Evolutionary conservation across 2,888 invertebrate genomes (phyloP).

Genomic region (Chrysopilus asiliformis): DNA sequence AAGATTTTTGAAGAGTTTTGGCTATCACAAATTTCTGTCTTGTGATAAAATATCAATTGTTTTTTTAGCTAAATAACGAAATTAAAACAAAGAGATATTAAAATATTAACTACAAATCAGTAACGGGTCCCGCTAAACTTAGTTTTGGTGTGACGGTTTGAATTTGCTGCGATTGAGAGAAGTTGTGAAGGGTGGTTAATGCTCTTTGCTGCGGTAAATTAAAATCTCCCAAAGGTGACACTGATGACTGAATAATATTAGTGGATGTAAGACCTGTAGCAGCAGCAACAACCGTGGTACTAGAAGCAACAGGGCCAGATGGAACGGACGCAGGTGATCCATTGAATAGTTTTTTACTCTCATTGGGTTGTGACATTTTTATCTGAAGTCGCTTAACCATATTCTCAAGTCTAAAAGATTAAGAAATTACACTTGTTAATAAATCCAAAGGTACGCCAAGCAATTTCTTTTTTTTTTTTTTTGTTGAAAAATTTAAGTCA

Average conservation of each 20-base stretch:
- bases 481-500: slow-evolving; percentile 15
- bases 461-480: slow-evolving; percentile 8
- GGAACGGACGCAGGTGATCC: too few species aligned
- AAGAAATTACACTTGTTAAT: slow-evolving; percentile 9
- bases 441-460: slow-evolving; percentile 7
- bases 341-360: background rate
- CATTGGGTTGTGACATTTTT: slow-evolving; percentile 15
- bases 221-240: background rate
- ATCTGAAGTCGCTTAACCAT: slow-evolving; percentile 32
- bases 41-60: too few species aligned
- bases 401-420: slow-evolving; percentile 30
- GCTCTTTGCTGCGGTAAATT: slow-evolving; percentile 1
- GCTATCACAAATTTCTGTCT: too few species aligned
- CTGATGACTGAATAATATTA: background rate
- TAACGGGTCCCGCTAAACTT: slow-evolving; percentile 32
- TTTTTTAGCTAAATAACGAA: too few species aligned
- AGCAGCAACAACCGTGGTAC: background rate
- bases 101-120: too few species aligned
- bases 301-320: too few species aligned
- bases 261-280: background rate
- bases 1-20: too few species aligned
- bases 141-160: slow-evolving; percentile 22
- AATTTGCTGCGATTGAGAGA: slow-evolving; percentile 12
- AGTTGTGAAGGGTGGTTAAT: too few species aligned
- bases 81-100: too few species aligned